phyloP scores from a whole-genome alignment of 2,797 vertebrate species.

The Notolabrus celidotus region DNA sequence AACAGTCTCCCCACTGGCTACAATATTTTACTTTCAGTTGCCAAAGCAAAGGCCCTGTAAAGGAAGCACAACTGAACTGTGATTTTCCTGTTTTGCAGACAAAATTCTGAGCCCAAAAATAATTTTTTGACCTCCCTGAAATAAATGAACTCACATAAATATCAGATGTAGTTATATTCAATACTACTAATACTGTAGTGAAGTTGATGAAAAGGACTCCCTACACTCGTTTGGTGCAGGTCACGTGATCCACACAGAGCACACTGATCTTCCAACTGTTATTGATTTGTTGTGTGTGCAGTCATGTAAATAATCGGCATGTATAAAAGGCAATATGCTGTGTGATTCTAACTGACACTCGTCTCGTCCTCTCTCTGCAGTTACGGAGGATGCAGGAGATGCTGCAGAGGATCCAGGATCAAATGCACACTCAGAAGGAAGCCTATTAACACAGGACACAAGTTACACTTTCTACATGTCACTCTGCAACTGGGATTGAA shows the following conservation, averaged over 20 bases:
- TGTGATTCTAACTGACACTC: not conserved
- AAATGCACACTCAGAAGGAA: conserved; percentile 86
- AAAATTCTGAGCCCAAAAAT: not conserved
- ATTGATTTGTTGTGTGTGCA: conserved; percentile 56
- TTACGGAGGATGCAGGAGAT: conserved; percentile 89
- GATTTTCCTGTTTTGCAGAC: too few relatives aligned
- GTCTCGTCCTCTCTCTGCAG: conserved; percentile 63
- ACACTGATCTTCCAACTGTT: conserved; percentile 8
- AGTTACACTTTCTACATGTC: conserved; percentile 10
- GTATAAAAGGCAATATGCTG: not conserved
- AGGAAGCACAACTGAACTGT: not conserved
- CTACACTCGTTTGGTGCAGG: not conserved
- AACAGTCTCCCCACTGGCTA: too few relatives aligned
- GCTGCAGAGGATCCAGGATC: conserved; percentile 87
- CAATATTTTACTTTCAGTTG: too few relatives aligned
- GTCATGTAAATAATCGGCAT: conserved; percentile 32
- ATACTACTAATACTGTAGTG: too few relatives aligned
- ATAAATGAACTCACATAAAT: not conserved
- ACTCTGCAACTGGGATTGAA: conserved; percentile 39
- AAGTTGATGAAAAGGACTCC: not conserved
- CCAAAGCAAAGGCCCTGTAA: too few relatives aligned
- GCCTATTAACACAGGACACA: conserved; percentile 76
- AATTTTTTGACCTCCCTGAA: not conserved
- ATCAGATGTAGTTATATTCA: not conserved
- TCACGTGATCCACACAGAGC: conserved; percentile 49